Conservation (phyloP, 2,797 vertebrate species). For the Gymnoscopelus braueri region DNA sequence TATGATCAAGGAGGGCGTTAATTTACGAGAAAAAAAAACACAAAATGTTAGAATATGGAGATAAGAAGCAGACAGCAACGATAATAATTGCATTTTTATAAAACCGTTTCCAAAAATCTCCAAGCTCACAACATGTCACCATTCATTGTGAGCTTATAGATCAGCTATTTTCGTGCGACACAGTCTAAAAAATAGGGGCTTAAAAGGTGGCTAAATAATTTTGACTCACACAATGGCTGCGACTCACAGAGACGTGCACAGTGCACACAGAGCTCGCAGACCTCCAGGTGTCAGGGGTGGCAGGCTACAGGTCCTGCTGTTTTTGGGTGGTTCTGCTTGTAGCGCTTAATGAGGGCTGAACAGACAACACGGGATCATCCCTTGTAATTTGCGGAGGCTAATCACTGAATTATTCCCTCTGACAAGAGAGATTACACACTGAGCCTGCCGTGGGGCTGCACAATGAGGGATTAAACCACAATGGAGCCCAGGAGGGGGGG, state of each 20-base stretch:
- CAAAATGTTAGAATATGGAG: too few relatives aligned
- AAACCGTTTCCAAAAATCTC: too few relatives aligned
- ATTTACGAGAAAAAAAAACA: too few relatives aligned
- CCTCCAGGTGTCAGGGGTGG: conserved; percentile 38
- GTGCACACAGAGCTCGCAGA: neutral
- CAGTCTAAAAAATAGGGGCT: too few relatives aligned
- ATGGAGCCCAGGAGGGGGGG: conserved; percentile 73
- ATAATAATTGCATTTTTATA: too few relatives aligned
- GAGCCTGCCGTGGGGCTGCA: conserved; percentile 51
- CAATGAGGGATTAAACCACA: conserved; percentile 78
- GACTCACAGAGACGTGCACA: conserved; percentile 15
- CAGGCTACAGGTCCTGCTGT: conserved; percentile 62
- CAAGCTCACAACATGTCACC: too few relatives aligned
- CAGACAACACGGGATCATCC: conserved; percentile 75
- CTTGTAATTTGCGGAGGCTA: conserved; percentile 80
- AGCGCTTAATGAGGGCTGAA: conserved; percentile 78
- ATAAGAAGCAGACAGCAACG: too few relatives aligned
- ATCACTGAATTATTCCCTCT: conserved; percentile 78
- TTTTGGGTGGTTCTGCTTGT: conserved; percentile 78
- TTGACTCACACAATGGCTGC: neutral
- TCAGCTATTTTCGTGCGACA: too few relatives aligned
- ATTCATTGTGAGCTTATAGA: too few relatives aligned
- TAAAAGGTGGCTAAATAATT: too few relatives aligned
- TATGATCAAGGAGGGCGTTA: too few relatives aligned
- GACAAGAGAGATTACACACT: conserved; percentile 79